Percentiles rank a stretch among this genome's conserved stretches.
phyloP scores from a whole-genome alignment of 2,113 vertebrate species.

The Pachyramphus minor region DNA sequence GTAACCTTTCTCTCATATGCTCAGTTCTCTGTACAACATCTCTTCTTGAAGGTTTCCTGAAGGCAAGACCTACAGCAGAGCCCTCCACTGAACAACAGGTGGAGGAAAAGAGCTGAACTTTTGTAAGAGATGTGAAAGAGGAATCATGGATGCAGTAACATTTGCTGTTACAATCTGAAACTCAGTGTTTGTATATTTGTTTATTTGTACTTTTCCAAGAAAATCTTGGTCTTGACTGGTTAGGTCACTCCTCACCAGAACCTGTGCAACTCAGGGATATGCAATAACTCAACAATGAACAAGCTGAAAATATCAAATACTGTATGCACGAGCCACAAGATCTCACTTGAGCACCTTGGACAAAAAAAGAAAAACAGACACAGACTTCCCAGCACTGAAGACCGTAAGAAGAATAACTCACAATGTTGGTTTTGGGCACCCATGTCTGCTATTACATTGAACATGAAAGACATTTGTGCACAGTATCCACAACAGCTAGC shows the following conservation, averaged over 20 bases:
- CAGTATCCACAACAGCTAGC: neutral
- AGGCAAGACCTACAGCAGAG: neutral
- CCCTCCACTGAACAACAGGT: neutral
- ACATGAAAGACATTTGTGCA: neutral
- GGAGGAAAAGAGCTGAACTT: neutral
- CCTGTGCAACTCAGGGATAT: neutral
- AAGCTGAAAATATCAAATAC: neutral
- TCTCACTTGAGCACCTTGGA: neutral
- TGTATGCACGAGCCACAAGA: accelerated
- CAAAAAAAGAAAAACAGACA: neutral
- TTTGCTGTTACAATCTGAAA: neutral
- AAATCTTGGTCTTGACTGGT: neutral
- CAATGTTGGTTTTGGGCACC: neutral
- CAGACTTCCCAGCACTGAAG: neutral
- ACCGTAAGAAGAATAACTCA: neutral
- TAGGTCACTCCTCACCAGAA: accelerated
- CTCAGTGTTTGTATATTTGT: neutral
- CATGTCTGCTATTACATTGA: neutral
- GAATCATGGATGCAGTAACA: neutral
- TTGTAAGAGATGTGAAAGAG: neutral
- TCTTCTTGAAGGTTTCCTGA: neutral
- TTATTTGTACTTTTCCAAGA: neutral
- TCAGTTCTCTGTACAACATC: neutral
- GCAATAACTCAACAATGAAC: neutral
- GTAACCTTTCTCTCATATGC: neutral